Evolutionary conservation across 2,888 invertebrate species (phyloP), one percentile per base, ranked within the genome.

Genomic region (Drosophila limbata): DNA sequence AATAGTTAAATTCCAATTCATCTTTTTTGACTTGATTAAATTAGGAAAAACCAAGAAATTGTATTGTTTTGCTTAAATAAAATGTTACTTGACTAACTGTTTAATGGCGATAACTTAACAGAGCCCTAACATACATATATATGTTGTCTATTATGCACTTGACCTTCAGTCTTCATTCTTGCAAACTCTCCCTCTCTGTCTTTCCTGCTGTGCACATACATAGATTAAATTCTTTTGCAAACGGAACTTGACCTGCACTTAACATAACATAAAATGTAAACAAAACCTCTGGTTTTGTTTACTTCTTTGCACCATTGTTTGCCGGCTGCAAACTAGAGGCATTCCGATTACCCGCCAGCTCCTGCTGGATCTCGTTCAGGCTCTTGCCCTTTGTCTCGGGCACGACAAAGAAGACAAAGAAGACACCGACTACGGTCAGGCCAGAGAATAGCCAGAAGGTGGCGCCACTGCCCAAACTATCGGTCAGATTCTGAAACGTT

Each of bases 401-500:
- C 35, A 93, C 94, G 4, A 95, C 81, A 77, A 95, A 93, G 92
- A 94, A 95, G 33, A 96, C 95, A 84, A 96, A 96, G 19, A 95
- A 73, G 35, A 94, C 94, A 0, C 95, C 96, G 0, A 95, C 4
- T 0, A 94, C 85, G 85, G 96, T 95, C 33, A 96, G 93, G 1
- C 92, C 94, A 1, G 95, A 94, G 87, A 96, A 97, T 42, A 96
- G 91, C 95, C 96, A 96, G 91, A 96, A 97, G 31, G 96, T 95
- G 69, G 94, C 94, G 39, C 95, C 95, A 1, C 92, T 89, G 0
- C 95, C 95, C 25, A 96, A 93, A 0, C 93, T 90, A 0, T 70
- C 59, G 47, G 94, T 94, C 56, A 96, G 82, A 28, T 95, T 93
- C 39, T 93, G 92, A 80, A 95, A 97, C 28, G 95, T 95, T 84